A percentile compares a stretch with the other conserved stretches of the same genome.
Evolutionary conservation across 2,113 vertebrate genomes (phyloP).

Genomic region (Indicator maculatus): DNA sequence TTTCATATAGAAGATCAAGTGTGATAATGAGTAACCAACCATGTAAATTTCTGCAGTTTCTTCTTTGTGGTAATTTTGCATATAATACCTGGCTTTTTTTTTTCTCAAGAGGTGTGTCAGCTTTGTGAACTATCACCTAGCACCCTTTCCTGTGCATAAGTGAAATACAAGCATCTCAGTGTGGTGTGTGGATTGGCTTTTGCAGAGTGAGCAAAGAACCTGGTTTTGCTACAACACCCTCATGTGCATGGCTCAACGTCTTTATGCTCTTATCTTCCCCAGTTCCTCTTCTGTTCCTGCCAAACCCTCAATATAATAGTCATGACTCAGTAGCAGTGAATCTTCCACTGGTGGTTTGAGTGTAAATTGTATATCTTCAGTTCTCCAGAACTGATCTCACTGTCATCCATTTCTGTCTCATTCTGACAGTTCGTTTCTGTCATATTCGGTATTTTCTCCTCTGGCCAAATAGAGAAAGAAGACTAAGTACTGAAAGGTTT

Average conservation of each 20-base stretch:
- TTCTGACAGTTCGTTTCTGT: not conserved
- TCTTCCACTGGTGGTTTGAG: not conserved
- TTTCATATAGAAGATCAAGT: no score
- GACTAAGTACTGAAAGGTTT: not conserved
- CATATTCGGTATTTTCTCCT: not conserved
- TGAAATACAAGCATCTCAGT: no score
- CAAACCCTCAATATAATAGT: not conserved
- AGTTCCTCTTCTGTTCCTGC: not conserved
- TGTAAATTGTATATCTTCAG: not conserved
- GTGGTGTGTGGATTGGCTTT: no score
- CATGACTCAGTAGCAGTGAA: not conserved
- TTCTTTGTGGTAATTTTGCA: no score
- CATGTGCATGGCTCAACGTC: not conserved
- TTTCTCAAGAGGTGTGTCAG: no score
- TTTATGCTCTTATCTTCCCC: not conserved
- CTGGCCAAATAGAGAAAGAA: not conserved
- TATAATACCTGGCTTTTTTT: no score
- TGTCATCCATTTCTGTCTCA: not conserved
- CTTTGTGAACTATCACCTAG: no score
- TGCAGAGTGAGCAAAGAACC: no score
- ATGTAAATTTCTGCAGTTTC: no score
- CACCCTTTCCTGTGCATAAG: no score
- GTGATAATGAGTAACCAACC: no score
- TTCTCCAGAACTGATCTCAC: not conserved
- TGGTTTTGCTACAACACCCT: not conserved